Base-by-base conservation (phyloP, 1,140 invertebrate genomes). In the Phortica variegata region DNA sequence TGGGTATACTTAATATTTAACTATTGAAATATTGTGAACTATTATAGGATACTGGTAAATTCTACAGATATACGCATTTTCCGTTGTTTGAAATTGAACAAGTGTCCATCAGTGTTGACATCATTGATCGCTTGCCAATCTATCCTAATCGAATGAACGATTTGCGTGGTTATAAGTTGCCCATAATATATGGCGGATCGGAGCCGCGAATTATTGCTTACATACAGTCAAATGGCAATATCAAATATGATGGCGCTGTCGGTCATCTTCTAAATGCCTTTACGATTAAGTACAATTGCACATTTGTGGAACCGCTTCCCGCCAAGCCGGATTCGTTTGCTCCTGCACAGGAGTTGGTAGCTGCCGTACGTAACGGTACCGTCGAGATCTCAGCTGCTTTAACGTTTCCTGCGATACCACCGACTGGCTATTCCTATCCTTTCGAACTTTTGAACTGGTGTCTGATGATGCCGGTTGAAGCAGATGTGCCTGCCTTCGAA, bases 401-500 rank as follows among this genome's bases (percentile, higher is more conserved):
- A 10, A 70, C 69, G 0, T 73, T 56, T 18, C 70, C 70, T 1
- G 31, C 52, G 0, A 47, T 56, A 10, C 48, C 61, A 0, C 10
- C 43, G 4, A 17, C 49, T 3, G 54, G 58, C 0, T 71, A 49
- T 3, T 49, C 54, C 0, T 73, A 73, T 42, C 65, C 70, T 0
- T 70, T 58, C 8, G 70, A 73, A 20, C 60, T 57, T 15, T 18
- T 62, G 33, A 54, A 68, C 21, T 73, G 56, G 55, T 73, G 70
- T 15, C 15, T 73, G 1, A 57, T 70, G 62, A 23, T 70, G 42
- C 70, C 70, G 0, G 38, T 73, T 5, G 70, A 73, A 43, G 37
- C 62, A 0, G 61, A 71, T 49, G 52, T 73, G 2, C 62, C 70
- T 1, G 51, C 52, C 10, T 29, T 58, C 6, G 54, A 73, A 26